Base-by-base conservation (phyloP, 2,113 vertebrate species). In the Acrocephalus kingi region DNA sequence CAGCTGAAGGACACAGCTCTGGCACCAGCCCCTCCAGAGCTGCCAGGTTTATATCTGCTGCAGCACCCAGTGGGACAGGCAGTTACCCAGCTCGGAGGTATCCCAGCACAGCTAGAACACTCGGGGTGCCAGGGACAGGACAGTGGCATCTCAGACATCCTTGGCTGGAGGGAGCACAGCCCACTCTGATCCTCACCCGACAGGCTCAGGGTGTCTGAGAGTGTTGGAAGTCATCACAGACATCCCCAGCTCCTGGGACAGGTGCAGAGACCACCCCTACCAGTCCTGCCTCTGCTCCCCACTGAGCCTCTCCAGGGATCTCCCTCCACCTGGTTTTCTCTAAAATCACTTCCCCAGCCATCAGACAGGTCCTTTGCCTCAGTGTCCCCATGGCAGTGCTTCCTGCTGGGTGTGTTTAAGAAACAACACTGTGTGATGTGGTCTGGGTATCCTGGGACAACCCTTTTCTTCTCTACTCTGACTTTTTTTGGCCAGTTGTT, bases 151-250 rank as follows among this genome's bases (percentile, higher is more conserved):
- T 64, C 3, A 4, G 31, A 41, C 27, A 45, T 24, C 74, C 31
- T 30, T 23, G 48, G 67, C 43, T 82, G 48, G 39, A 62, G 49
- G 20, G 6, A 79, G 7, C 39, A 25, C 48, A 62, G 19, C 51
- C 27, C 0, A 0, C 75, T 31, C 20, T 1, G 0, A 6, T 51
- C 17, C 66, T 51, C 16, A 2, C 24, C 30, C 0, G 0, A 37
- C 1, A 2, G 27, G 24, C 20, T 51, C 1, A 2, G 48, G 24
- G 6, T 52, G 46, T 49, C 30, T 74, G 68, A 41, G 59, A 21
- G 23, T 64, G 35, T 21, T 17, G 25, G 41, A 75, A 79, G 21
- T n/a, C 41, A 28, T 27, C 5, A 0, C 77, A 73, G 68, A 27
- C 23, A 17, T 46, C 31, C 21, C 35, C 73, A 43, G 37, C 6